Percentiles rank a stretch among this genome's conserved stretches.
Evolutionary conservation across 2,113 vertebrate species (phyloP).

Genomic region (Leiothrix lutea): DNA sequence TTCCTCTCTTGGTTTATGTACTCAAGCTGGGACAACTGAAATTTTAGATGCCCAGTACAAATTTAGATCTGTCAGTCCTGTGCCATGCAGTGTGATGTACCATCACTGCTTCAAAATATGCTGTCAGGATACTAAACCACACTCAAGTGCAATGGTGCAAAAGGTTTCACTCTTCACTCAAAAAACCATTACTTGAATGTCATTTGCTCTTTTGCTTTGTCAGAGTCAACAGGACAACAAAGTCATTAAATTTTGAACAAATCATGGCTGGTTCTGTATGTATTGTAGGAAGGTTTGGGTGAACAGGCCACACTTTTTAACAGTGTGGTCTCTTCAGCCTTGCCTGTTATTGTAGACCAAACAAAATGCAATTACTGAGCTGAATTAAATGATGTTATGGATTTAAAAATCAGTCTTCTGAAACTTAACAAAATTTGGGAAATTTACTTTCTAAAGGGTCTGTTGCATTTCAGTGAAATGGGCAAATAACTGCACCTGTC

Average conservation of each 20-base stretch:
- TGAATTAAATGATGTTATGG: not conserved
- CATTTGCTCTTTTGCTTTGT: not conserved
- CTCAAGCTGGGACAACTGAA: not conserved
- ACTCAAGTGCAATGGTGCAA: rapidly evolving
- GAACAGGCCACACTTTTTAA: not conserved
- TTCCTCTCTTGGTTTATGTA: not conserved
- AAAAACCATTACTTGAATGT: rapidly evolving
- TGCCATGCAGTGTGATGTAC: not conserved
- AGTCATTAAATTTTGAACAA: not conserved
- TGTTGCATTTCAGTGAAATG: not conserved
- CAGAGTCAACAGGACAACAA: not conserved
- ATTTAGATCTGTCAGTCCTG: not conserved
- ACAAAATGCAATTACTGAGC: not conserved
- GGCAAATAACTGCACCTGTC: not conserved
- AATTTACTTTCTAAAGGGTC: not conserved
- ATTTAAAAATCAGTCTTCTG: not conserved
- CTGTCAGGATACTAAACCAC: not conserved
- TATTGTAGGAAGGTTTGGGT: not conserved
- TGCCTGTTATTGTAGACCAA: not conserved
- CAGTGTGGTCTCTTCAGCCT: not conserved
- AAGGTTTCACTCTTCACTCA: not conserved
- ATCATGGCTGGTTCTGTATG: rapidly evolving
- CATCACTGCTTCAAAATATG: not conserved
- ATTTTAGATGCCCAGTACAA: not conserved
- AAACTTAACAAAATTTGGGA: not conserved